Base-by-base conservation (phyloP, 1,140 invertebrate genomes). In the Saxidomus purpurata region DNA sequence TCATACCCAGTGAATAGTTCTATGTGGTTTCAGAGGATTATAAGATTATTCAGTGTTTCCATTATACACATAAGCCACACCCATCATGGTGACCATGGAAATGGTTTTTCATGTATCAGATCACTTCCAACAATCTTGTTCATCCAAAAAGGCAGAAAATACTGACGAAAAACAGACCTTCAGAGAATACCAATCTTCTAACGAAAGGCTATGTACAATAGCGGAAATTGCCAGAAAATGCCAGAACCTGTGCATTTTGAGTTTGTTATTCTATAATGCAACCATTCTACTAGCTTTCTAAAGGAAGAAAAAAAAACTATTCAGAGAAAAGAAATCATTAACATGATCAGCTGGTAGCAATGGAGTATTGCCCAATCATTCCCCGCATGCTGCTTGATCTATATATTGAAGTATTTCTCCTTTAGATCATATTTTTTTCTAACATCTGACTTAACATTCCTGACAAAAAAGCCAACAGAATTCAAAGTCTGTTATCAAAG, bases 141-240 rank as follows among this genome's bases (percentile, higher is more conserved):
- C 3, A 3, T 59, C 25, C 25, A 28, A 59, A n/a, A 28, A 59
- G 19, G 55, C 55, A 9, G 34, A 19, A 15, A 38, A 28, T 71
- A 71, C 28, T 71, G 67, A 71, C 38, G 67, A 71, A 71, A 71
- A 71, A 36, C 67, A 71, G 67, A 71, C 67, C 67, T 28, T 71
- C 67, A 36, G 34, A 71, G 38, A 15, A 71, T 71, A 71, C 67
- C 67, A 38, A 71, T 36, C 67, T 31, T 71, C 17, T 71, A 31
- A 38, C 34, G 67, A 11, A 71, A 71, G 31, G 28, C 38, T 71
- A 40, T 71, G 36, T 71, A 71, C 25, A 55, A 63, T n/a, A 63
- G 11, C 15, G 59, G 59, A 63, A 63, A 28, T 8, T 63, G 59
- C 59, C 22, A 63, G 9, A 63, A n/a, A 9, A 28, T 63, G n/a